These are phyloP conservation scores for Dromiciops gliroides DNA, from an alignment of 2,113 vertebrate genomes.

Conservation along the genomic window DNA sequence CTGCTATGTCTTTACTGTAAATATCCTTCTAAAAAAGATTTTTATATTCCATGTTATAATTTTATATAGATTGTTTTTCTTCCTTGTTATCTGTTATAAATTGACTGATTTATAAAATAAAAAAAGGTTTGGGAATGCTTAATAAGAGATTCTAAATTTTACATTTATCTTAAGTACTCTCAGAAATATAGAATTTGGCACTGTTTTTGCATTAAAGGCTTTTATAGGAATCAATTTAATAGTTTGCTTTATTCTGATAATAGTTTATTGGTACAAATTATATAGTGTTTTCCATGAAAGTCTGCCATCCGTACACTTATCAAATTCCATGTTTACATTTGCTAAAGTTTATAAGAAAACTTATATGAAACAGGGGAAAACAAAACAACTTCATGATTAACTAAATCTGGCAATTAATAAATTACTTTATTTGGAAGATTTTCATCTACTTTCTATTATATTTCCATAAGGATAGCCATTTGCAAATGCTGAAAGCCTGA, in stretches of 20 bases:
- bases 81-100: neutral
- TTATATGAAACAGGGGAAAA: neutral
- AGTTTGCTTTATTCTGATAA: neutral
- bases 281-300: neutral
- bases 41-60: neutral
- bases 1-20: neutral
- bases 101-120: neutral
- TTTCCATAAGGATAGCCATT: neutral
- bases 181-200: too few species aligned
- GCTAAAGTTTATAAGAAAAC: neutral
- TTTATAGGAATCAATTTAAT: neutral
- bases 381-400: neutral
- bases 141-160: neutral
- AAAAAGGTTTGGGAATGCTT: neutral
- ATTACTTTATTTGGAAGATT: neutral
- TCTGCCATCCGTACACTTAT: neutral
- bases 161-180: too few species aligned
- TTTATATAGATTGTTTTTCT: neutral
- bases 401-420: neutral
- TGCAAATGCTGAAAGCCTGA: neutral
- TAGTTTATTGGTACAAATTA: neutral
- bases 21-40: neutral
- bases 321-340: neutral
- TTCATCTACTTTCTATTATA: neutral
- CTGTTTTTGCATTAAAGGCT: neutral